Evolutionary conservation across 2,797 vertebrate genomes (phyloP), one percentile per base, ranked within the genome.

Genomic region (Peromyscus eremicus): DNA sequence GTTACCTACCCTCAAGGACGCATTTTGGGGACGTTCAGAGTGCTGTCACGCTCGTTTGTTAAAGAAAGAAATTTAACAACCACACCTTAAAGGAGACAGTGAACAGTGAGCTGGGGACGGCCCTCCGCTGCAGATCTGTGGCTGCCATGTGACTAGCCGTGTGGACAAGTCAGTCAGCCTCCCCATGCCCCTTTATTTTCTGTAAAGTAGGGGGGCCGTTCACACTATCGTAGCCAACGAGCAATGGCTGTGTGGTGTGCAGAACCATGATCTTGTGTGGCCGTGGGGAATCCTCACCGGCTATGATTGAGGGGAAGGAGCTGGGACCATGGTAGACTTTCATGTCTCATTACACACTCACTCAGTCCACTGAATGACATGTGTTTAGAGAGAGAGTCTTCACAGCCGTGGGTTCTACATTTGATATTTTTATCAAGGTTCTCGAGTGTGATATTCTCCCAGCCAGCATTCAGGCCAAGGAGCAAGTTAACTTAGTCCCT

Each of bases 381-480:
- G 1, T 13, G 12, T 32, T 76, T 79, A 34, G 62, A 25, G 89
- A 89, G 70, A 89, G 21, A 71, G 19, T 71, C 55, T 70, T 76
- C 29, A 27, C 16, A 9, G n/a, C 19, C 9, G 0, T 32, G 27
- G 8, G 52, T 5, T 71, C 57, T 21, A 6, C 8, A 0, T 55
- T 49, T 19, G 57, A 14, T 23, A 23, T 64, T 68, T 64, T 60
- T 49, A 6, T 6, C 0, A 9, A 80, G 62, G 14, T 81, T 89
- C 75, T 80, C 60, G 16, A 16, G 14, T 25, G 0, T 40, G 29
- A 0, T 13, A 6, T 8, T 46, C 62, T 79, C 62, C 64, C 57
- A 82, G 16, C 68, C 77, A 40, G 52, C 73, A 64, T 29, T 80
- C 77, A 17, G 14, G 27, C 57, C 60, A 21, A 9, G 29, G 32